Base-by-base conservation (phyloP, 2,888 invertebrate species). In the Megaustenia siamemsis region DNA sequence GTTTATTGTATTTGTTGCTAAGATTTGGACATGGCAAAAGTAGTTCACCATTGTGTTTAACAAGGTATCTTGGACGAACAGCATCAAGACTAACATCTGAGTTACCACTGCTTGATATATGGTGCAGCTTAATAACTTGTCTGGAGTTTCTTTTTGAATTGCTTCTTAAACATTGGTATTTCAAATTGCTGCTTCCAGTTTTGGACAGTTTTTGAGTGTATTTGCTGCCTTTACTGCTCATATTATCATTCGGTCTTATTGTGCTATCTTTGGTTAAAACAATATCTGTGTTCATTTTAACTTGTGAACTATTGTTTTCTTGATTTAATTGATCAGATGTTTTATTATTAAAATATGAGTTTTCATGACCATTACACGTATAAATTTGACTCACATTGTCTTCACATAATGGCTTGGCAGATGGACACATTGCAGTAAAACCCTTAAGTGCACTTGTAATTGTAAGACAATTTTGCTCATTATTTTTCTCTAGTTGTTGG, bases 11-110 rank as follows among this genome's bases (percentile, higher is more conserved):
- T 63, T 78, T 78, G 43, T 32, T 68, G 40, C 53, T 69, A 21
- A 82, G 56, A 45, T 82, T 82, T 82, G 82, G 82, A 56, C 82
- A 82, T 40, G 82, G 82, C 43, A 82, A 56, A 53, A 82, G 60
- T 28, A 82, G 71, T 40, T 82, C 82, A 73, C 56, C 76, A 38
- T 77, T 83, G 69, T 76, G 83, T 35, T 76, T 68, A 45, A 83
- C 83, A 24, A 83, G 77, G 40, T 83, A 83, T 49, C 45, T 66
- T 32, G 83, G 83, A 63, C 77, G 76, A 21, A 63, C 77, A 0
- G 83, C 76, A 66, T 49, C 83, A 38, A 83, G 76, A 53, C 83
- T 69, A 28, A 45, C 35, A 63, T 77, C 68, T n/a, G 83, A 83
- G 12, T 73, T 45, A 6, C 68, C 71, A 82, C 73, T 32, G 45